These are phyloP conservation scores for Melanotaenia duboulayi DNA, from an alignment of 2,113 vertebrate species.

Conservation along the genomic window DNA sequence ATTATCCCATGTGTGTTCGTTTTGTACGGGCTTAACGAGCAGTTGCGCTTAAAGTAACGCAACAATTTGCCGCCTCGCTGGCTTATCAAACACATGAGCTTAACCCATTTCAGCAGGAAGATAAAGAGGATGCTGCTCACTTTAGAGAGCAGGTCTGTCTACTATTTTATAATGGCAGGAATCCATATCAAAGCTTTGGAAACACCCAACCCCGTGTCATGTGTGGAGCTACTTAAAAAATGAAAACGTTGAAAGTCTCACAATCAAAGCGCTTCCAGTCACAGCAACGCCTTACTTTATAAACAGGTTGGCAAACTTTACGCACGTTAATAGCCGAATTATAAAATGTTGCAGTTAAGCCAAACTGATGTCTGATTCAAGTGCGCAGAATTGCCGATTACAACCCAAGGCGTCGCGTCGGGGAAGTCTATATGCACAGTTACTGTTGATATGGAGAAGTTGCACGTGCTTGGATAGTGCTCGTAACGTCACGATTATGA, in stretches of 20 bases:
- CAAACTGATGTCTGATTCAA: neutral
- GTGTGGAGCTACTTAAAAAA: neutral
- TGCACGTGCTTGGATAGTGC: constrained; percentile 48
- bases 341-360: neutral
- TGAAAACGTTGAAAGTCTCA: neutral
- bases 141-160: constrained; percentile 20
- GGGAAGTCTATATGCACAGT: constrained; percentile 8
- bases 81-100: constrained; percentile 16
- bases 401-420: neutral
- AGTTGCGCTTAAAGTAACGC: constrained; percentile 36
- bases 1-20: neutral
- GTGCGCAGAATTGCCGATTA: neutral
- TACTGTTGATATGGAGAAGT: constrained; percentile 46
- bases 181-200: neutral
- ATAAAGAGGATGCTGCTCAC: constrained; percentile 50
- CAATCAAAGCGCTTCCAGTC: too few relatives aligned
- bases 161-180: neutral
- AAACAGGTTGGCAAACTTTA: neutral
- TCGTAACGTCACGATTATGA: constrained; percentile 39
- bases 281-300: neutral
- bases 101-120: constrained; percentile 49
- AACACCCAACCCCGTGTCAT: neutral
- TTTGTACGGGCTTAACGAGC: constrained; percentile 13
- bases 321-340: neutral
- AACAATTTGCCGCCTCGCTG: constrained; percentile 42